Conservation (phyloP, 2,797 vertebrate genomes). For the Melanotaenia boesemani region DNA sequence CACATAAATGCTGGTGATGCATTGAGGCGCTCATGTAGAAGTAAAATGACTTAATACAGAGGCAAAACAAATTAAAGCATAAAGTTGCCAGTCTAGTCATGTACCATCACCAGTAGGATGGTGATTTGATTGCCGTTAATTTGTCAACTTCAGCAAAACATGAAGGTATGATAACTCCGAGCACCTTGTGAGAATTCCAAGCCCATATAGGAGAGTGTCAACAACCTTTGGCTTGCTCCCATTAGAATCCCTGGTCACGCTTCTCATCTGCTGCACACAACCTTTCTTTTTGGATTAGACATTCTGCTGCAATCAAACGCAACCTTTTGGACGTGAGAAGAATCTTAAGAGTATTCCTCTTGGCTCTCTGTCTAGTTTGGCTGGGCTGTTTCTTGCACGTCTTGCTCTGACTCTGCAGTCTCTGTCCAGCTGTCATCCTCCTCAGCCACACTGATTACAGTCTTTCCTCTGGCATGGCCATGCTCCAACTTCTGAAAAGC, state of each 20-base stretch:
- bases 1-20: background rate
- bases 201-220: slow-evolving; percentile 3
- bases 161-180: slow-evolving; percentile 13
- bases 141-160: background rate
- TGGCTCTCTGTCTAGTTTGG: slow-evolving; percentile 30
- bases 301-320: slow-evolving; percentile 18
- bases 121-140: slow-evolving; percentile 18
- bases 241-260: slow-evolving; percentile 14
- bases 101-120: slow-evolving; percentile 1
- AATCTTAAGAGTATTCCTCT: slow-evolving; percentile 10
- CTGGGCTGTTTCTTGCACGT: slow-evolving; percentile 31
- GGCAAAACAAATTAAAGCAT: slow-evolving; percentile 18
- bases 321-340: slow-evolving; percentile 3
- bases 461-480: slow-evolving; percentile 96
- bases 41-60: background rate
- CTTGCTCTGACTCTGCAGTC: slow-evolving; percentile 26
- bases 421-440: slow-evolving; percentile 49
- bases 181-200: slow-evolving; percentile 11
- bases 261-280: slow-evolving; percentile 6
- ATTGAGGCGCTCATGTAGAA: background rate
- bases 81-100: background rate
- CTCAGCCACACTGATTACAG: slow-evolving; percentile 85
- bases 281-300: slow-evolving; percentile 21
- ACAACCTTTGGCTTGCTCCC: slow-evolving; percentile 18
- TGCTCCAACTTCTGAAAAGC: slow-evolving; percentile 94